These are phyloP conservation scores for Xanthorhoe designata DNA, from an alignment of 2,888 invertebrate genomes.

Conservation along the genomic window DNA sequence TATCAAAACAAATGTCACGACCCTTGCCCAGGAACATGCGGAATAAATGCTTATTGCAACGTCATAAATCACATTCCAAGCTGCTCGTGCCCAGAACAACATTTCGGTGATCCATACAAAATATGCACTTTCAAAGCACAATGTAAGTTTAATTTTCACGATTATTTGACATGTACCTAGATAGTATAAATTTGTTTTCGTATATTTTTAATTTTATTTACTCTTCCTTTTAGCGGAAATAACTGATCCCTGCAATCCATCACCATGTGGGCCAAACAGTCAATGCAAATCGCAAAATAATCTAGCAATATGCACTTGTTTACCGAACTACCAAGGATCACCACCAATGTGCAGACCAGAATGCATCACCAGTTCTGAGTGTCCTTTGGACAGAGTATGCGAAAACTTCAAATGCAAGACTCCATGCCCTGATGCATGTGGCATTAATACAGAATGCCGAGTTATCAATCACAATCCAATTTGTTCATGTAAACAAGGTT, in stretches of 20 bases:
- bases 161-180: not conserved
- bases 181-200: no score
- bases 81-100: constrained; percentile 88
- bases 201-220: no score
- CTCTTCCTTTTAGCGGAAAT: constrained; percentile 64
- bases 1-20: constrained; percentile 91
- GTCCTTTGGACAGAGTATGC: constrained; percentile 88
- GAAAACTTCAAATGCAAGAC: constrained; percentile 89
- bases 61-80: constrained; percentile 91
- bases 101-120: constrained; percentile 89
- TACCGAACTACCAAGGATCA: constrained; percentile 87
- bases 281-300: constrained; percentile 85
- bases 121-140: constrained; percentile 84
- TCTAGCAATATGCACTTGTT: constrained; percentile 90
- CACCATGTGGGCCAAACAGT: constrained; percentile 92
- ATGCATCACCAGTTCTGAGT: constrained; percentile 89
- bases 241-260: constrained; percentile 86
- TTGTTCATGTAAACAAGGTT: constrained; percentile 87
- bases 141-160: constrained; percentile 77
- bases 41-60: constrained; percentile 89
- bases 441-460: constrained; percentile 88
- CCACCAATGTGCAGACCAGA: constrained; percentile 90
- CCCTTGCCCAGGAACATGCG: constrained; percentile 92
- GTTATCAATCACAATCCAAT: constrained; percentile 90
- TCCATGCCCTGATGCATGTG: constrained; percentile 90